Percentiles rank a stretch among this genome's conserved stretches.
phyloP scores from a whole-genome alignment of 2,888 invertebrate species.

The Sericinus montela region DNA sequence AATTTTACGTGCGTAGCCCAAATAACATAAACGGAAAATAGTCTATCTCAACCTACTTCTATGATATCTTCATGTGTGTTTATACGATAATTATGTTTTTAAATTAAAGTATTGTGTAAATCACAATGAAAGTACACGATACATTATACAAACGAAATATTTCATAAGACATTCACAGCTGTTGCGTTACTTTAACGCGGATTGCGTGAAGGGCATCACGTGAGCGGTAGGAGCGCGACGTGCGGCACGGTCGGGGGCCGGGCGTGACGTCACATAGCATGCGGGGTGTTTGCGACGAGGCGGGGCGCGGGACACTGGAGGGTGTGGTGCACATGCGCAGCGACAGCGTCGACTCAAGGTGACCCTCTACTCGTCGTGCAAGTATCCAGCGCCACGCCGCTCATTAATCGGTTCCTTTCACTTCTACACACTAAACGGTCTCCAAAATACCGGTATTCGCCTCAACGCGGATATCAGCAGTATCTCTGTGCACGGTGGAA shows the following conservation, averaged over 20 bases:
- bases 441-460: slow-evolving; percentile 54
- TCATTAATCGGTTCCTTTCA: slow-evolving; percentile 61
- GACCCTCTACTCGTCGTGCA: slow-evolving; percentile 61
- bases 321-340: slow-evolving; percentile 78
- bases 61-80: too few species aligned
- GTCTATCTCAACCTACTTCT: neutral
- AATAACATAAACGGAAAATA: neutral
- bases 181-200: slow-evolving; percentile 41
- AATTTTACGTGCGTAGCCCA: neutral
- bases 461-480: slow-evolving; percentile 54
- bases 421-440: slow-evolving; percentile 35
- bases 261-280: slow-evolving; percentile 52
- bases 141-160: slow-evolving; percentile 20
- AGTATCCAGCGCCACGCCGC: slow-evolving; percentile 45
- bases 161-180: slow-evolving; percentile 36
- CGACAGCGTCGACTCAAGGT: slow-evolving; percentile 64
- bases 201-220: slow-evolving; percentile 61
- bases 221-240: slow-evolving; percentile 37
- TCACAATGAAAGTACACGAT: too few species aligned
- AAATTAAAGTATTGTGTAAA: too few species aligned
- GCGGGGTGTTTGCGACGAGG: slow-evolving; percentile 32
- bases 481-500: slow-evolving; percentile 52
- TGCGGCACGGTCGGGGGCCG: slow-evolving; percentile 29
- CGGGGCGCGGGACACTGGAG: slow-evolving; percentile 41
- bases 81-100: too few species aligned